Evolutionary conservation across 2,113 vertebrate species (phyloP).

Genomic region (Tupaia tana): DNA sequence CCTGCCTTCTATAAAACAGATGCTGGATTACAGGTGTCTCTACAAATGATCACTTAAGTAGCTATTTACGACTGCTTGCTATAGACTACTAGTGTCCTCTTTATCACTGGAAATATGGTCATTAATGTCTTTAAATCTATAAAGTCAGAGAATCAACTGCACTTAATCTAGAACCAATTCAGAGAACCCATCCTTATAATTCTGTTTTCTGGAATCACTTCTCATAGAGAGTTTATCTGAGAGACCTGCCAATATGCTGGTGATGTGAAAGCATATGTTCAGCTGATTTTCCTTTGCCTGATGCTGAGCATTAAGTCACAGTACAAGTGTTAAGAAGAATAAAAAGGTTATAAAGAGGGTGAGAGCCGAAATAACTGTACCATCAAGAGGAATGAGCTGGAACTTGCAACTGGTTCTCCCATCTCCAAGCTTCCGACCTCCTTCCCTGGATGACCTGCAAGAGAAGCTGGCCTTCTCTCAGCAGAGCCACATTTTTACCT

Average conservation of each 20-base stretch:
- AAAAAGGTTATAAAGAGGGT: fast-evolving
- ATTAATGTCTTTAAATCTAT: not conserved
- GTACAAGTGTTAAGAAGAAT: not conserved
- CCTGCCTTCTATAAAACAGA: not conserved
- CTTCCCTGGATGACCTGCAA: not conserved
- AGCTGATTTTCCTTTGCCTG: not conserved
- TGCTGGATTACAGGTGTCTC: not conserved
- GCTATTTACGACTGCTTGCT: not conserved
- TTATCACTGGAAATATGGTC: not conserved
- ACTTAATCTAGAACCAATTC: not conserved
- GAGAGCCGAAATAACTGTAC: not conserved
- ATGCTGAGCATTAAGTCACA: not conserved
- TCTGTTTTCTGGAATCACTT: not conserved
- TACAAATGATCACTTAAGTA: not conserved
- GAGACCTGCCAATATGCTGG: not conserved
- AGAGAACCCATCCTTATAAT: not conserved
- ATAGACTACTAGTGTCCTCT: not conserved
- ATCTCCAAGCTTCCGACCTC: not conserved
- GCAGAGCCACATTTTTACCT: not conserved
- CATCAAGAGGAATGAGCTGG: not conserved
- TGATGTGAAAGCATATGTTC: not conserved
- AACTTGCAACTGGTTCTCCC: not conserved
- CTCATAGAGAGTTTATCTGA: not conserved
- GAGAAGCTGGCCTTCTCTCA: not conserved
- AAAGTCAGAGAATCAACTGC: not conserved